These are phyloP conservation scores for Neoarius graeffei DNA, from an alignment of 2,113 vertebrate species.

Conservation along the genomic window DNA sequence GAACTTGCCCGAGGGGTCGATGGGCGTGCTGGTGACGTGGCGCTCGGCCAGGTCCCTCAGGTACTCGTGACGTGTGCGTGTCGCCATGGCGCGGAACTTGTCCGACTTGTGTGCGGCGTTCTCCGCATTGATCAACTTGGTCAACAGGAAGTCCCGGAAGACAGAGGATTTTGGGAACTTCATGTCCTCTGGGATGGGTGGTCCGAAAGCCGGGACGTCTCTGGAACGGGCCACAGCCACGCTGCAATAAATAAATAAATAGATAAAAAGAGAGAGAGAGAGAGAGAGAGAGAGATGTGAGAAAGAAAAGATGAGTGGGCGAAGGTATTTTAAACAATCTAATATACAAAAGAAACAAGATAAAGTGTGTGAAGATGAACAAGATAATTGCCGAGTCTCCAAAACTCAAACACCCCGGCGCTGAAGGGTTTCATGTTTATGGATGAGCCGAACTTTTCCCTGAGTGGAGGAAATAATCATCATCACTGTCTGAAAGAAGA, in stretches of 20 bases:
- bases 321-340: slow-evolving; percentile 23
- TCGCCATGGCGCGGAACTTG: slow-evolving; percentile 97
- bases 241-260: slow-evolving; percentile 60
- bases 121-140: slow-evolving; percentile 97
- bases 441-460: slow-evolving; percentile 15
- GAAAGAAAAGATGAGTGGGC: background rate
- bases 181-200: slow-evolving; percentile 92
- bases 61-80: slow-evolving; percentile 95
- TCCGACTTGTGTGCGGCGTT: slow-evolving; percentile 98
- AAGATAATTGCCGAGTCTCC: slow-evolving; percentile 32
- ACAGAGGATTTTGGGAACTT: slow-evolving; percentile 96
- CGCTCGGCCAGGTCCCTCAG: slow-evolving; percentile 95
- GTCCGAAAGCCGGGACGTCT: slow-evolving; percentile 95
- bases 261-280: background rate
- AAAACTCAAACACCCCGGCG: background rate
- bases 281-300: background rate
- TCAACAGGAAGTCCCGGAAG: slow-evolving; percentile 97
- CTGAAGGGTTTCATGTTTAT: slow-evolving; percentile 41
- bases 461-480: background rate
- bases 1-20: slow-evolving; percentile 96
- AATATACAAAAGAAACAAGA: background rate
- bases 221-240: slow-evolving; percentile 96
- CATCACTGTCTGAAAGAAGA: background rate
- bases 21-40: slow-evolving; percentile 95
- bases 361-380: background rate